These are phyloP conservation scores for Mus musculus DNA, from an alignment of 2,113 vertebrate genomes.

Conservation along the genomic window DNA sequence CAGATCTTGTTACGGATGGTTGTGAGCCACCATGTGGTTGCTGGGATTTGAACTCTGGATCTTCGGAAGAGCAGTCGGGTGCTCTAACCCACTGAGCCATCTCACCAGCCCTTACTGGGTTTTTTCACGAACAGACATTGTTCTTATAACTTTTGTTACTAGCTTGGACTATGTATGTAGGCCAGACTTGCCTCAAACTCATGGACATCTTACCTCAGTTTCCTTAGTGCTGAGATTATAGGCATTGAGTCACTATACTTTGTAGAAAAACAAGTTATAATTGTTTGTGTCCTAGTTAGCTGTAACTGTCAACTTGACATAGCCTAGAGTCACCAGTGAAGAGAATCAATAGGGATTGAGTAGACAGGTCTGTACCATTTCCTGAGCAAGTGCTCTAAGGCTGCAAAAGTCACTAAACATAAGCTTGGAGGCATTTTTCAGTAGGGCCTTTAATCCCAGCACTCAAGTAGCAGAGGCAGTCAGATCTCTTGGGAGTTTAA, in stretches of 20 bases:
- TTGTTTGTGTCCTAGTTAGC: background rate
- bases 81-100: no score
- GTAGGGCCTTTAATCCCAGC: background rate
- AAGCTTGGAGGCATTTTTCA: background rate
- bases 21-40: no score
- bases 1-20: no score
- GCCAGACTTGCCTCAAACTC: background rate
- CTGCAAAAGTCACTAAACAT: background rate
- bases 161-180: background rate
- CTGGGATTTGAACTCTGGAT: no score
- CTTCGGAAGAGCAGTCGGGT: no score
- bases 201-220: background rate
- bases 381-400: background rate
- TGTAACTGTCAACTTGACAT: background rate
- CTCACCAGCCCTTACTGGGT: no score
- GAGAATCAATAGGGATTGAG: background rate
- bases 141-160: background rate
- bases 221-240: background rate
- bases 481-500: background rate
- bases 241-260: background rate
- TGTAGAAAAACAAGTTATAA: background rate
- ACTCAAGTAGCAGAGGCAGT: background rate
- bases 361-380: background rate
- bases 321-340: background rate
- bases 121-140: slow-evolving; percentile 13